Conservation (phyloP, 92 coral and sea anemone species). For the Chrysogorgia sp. region DNA sequence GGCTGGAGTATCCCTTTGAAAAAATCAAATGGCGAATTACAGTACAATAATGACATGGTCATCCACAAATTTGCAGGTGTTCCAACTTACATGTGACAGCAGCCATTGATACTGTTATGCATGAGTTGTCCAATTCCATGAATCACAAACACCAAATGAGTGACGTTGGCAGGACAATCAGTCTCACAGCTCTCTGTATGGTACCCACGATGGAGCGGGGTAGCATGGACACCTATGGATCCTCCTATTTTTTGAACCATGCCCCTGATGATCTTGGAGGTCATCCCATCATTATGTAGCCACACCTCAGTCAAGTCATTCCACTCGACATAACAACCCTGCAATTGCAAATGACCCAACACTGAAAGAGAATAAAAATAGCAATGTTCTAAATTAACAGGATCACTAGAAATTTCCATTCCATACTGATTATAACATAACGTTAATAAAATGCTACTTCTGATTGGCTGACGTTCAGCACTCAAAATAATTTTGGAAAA, state of each 20-base stretch:
- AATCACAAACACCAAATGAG: constrained; percentile 91
- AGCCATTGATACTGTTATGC: constrained; percentile 89
- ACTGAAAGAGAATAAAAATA: no score
- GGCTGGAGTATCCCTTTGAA: no score
- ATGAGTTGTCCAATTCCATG: constrained; percentile 96
- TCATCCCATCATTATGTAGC: constrained; percentile 87
- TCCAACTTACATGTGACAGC: constrained; percentile 77
- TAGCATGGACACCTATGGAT: constrained; percentile 64
- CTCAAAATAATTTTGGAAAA: no score
- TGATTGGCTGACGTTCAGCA: no score
- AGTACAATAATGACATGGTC: no score
- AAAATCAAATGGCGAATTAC: no score
- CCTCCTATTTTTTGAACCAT: constrained; percentile 85
- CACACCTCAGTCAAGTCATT: constrained; percentile 88
- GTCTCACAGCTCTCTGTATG: constrained; percentile 71
- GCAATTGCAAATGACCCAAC: constrained; percentile 72
- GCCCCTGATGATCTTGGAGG: constrained; percentile 93
- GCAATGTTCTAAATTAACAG: no score
- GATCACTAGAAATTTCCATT: no score
- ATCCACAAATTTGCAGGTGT: neutral
- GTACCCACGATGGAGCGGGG: constrained; percentile 91
- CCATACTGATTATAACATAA: no score
- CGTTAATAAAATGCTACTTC: no score
- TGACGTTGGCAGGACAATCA: constrained; percentile 83
- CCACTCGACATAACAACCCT: constrained; percentile 90